Evolutionary conservation across 2,113 vertebrate species (phyloP).

Genomic region (Sciurus niger): DNA sequence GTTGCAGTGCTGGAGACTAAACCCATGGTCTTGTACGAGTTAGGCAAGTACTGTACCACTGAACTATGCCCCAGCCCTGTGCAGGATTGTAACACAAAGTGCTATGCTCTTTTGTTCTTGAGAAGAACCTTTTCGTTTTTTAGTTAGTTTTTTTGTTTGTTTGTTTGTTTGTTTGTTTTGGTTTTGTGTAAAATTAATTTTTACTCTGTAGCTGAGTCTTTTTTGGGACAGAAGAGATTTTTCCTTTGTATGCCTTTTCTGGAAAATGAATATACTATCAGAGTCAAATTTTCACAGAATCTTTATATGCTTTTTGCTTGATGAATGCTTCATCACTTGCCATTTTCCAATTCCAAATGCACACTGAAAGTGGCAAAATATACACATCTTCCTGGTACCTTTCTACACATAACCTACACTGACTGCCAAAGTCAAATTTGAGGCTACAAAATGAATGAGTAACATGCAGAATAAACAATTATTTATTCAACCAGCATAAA

Average conservation of each 20-base stretch:
- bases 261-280: not conserved
- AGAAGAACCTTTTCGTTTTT: not conserved
- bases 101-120: not conserved
- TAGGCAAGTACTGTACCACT: not conserved
- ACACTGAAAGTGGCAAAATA: not conserved
- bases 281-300: not conserved
- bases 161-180: not conserved
- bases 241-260: not conserved
- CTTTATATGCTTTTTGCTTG: not conserved
- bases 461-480: not conserved
- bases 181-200: not conserved
- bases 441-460: not conserved
- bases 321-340: not conserved
- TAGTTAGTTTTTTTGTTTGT: not conserved
- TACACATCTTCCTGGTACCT: not conserved
- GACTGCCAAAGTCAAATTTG: not conserved
- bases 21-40: not conserved
- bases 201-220: not conserved
- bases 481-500: not conserved
- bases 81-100: not conserved
- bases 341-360: not conserved
- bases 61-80: not conserved
- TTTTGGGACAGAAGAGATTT: not conserved
- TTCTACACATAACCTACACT: not conserved
- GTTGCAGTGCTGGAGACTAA: not conserved